These are phyloP conservation scores for Andrena haemorrhoa DNA, from an alignment of 2,888 invertebrate genomes.

Conservation along the genomic window DNA sequence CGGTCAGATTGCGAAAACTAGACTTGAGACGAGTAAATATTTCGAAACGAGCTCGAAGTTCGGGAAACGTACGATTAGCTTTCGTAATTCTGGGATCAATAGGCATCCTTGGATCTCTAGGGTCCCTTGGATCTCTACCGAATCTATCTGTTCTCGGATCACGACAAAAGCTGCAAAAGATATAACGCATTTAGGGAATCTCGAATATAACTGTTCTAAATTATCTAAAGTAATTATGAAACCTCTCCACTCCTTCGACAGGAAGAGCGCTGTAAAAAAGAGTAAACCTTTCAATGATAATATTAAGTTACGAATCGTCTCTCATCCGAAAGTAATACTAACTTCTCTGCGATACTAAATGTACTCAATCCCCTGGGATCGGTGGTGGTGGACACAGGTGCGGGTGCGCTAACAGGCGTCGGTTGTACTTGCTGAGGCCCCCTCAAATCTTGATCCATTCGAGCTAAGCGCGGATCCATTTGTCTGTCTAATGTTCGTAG, in stretches of 20 bases:
- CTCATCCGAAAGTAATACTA: conserved; percentile 58
- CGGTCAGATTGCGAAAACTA: background rate
- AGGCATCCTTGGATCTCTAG: conserved; percentile 87
- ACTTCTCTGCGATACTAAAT: conserved; percentile 82
- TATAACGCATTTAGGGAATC: conserved; percentile 36
- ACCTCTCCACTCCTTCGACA: conserved; percentile 84
- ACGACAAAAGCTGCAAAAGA: conserved; percentile 77
- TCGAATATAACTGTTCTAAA: conserved; percentile 9
- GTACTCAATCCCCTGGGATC: conserved; percentile 76
- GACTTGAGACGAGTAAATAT: no score
- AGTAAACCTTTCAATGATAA: conserved; percentile 56
- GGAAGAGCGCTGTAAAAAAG: conserved; percentile 81
- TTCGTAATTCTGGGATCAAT: conserved; percentile 90
- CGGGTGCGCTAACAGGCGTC: conserved; percentile 71
- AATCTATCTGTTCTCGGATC: conserved; percentile 83
- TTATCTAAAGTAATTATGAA: conserved; percentile 64
- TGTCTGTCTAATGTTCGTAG: conserved; percentile 86
- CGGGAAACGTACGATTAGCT: conserved; percentile 81
- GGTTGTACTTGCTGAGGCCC: conserved; percentile 84
- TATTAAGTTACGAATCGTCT: conserved; percentile 17
- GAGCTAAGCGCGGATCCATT: conserved; percentile 85
- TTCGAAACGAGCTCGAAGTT: background rate
- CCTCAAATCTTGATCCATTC: conserved; percentile 92
- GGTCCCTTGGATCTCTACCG: conserved; percentile 81
- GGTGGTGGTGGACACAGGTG: conserved; percentile 68